A percentile compares a stretch with the other conserved stretches of the same genome.
Evolutionary conservation across 2,888 invertebrate species (phyloP).

Genomic region (Monoplex corrugatus): DNA sequence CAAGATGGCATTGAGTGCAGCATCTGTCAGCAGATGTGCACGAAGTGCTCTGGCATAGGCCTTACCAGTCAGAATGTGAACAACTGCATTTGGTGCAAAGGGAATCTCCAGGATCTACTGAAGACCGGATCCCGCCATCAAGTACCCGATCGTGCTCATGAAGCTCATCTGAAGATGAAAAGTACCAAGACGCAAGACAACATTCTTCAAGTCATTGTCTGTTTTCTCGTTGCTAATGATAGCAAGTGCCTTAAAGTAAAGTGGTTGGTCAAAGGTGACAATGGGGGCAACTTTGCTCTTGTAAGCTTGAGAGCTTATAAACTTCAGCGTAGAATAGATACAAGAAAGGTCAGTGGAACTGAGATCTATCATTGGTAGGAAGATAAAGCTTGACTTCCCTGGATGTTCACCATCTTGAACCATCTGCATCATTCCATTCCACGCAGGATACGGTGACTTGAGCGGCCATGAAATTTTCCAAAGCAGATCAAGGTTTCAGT

Average conservation of each 20-base stretch:
- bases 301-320: constrained; percentile 40
- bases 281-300: not conserved
- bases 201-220: constrained; percentile 16
- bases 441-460: constrained; percentile 53
- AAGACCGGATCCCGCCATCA: constrained; percentile 1
- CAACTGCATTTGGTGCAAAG: not conserved
- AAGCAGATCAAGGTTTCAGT: constrained; percentile 2
- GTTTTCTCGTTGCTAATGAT: not conserved
- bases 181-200: not conserved
- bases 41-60: not conserved
- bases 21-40: not conserved
- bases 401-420: constrained; percentile 55
- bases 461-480: constrained; percentile 48
- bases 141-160: not conserved
- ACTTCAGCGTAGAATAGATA: constrained; percentile 56
- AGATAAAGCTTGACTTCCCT: constrained; percentile 59
- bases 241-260: not conserved
- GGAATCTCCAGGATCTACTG: not conserved
- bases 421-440: constrained; percentile 63
- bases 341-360: constrained; percentile 58
- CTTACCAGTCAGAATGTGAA: not conserved
- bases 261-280: not conserved
- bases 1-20: not conserved
- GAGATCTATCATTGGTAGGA: constrained; percentile 64
- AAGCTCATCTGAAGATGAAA: constrained; percentile 40